Percentiles rank a stretch among this genome's conserved stretches.
These are phyloP conservation scores for Tetraneura akinire DNA, from an alignment of 1,140 invertebrate species.

Conservation along the genomic window DNA sequence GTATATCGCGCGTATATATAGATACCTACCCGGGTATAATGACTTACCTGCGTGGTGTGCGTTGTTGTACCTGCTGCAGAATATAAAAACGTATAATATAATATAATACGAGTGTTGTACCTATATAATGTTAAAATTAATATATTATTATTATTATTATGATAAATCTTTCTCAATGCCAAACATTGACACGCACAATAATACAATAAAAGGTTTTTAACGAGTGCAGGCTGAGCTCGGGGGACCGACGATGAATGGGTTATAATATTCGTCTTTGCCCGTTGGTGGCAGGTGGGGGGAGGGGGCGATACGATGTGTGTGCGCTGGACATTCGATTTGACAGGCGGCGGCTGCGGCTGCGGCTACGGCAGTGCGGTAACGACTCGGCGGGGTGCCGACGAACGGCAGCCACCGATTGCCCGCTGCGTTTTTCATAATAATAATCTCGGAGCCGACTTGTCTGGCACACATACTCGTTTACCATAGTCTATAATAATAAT, in stretches of 20 bases:
- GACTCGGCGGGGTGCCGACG: slow-evolving; percentile 13
- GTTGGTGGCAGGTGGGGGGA: neutral
- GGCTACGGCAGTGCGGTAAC: neutral
- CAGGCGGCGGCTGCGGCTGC: neutral
- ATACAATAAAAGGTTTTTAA: slow-evolving; percentile 29
- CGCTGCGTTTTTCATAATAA: slow-evolving; percentile 40
- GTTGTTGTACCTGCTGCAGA: no score
- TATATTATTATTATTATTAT: neutral
- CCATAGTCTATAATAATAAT: no score
- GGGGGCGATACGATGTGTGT: neutral
- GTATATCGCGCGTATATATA: no score
- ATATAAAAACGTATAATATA: slow-evolving; percentile 11
- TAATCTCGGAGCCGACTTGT: slow-evolving; percentile 39
- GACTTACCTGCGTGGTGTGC: neutral
- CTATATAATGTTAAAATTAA: neutral
- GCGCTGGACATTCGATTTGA: slow-evolving; percentile 29
- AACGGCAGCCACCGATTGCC: slow-evolving; percentile 36
- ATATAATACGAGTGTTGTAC: neutral
- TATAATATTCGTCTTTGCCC: neutral
- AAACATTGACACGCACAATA: slow-evolving; percentile 28
- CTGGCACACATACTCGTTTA: slow-evolving; percentile 20
- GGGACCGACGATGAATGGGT: neutral
- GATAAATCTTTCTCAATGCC: slow-evolving; percentile 42
- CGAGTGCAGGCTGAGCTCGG: neutral
- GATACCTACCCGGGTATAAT: no score